phyloP scores from a whole-genome alignment of 2,888 invertebrate genomes.

The Latheticus oryzae region DNA sequence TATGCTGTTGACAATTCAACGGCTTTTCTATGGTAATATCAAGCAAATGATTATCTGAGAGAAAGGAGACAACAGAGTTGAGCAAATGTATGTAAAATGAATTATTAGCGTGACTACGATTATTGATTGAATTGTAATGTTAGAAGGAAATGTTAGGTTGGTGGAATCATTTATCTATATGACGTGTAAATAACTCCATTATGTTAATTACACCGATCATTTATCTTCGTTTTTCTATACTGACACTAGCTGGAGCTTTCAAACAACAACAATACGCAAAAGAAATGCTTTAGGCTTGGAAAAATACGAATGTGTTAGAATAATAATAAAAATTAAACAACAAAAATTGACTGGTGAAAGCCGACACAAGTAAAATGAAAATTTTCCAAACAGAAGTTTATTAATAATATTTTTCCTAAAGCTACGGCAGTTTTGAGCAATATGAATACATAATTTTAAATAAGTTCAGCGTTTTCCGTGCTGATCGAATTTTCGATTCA shows the following conservation, averaged over 20 bases:
- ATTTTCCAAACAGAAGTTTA: not conserved
- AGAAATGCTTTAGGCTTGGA: not conserved
- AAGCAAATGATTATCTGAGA: not conserved
- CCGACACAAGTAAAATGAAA: too few species aligned
- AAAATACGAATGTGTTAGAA: not conserved
- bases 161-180: constrained; percentile 31
- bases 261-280: constrained; percentile 15
- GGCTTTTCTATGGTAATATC: constrained; percentile 1
- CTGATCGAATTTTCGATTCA: too few species aligned
- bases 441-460: too few species aligned
- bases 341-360: too few species aligned
- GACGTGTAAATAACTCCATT: constrained; percentile 37
- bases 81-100: constrained; percentile 7
- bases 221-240: constrained; percentile 18
- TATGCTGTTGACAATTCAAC: constrained; percentile 5
- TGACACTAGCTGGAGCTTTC: constrained; percentile 17
- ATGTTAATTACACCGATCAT: constrained; percentile 29
- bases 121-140: constrained; percentile 36
- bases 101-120: constrained; percentile 16
- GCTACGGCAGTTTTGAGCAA: too few species aligned
- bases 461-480: too few species aligned
- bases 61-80: not conserved
- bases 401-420: too few species aligned
- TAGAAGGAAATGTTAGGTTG: constrained; percentile 14
- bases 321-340: too few species aligned